phyloP scores from a whole-genome alignment of 2,888 invertebrate species.

The Ochropacha duplaris region DNA sequence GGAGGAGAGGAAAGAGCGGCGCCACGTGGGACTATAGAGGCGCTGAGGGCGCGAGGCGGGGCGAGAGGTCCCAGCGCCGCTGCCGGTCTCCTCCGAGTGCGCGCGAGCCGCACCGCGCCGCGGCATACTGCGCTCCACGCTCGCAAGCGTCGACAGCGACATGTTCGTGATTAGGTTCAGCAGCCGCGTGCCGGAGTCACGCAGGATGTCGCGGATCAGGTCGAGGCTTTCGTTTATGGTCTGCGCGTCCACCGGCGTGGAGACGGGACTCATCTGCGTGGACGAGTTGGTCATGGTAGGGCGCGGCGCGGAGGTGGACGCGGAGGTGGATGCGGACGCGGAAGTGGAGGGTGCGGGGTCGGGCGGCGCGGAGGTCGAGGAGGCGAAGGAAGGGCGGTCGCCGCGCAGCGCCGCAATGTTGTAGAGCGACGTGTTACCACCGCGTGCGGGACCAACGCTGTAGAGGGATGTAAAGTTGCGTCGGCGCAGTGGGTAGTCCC shows the following conservation, averaged over 20 bases:
- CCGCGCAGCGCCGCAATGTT: slow-evolving; percentile 8
- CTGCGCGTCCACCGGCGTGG: slow-evolving; percentile 62
- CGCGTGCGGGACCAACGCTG: slow-evolving; percentile 12
- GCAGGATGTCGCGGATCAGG: slow-evolving; percentile 71
- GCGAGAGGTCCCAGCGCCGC: slow-evolving; percentile 25
- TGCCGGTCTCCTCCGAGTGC: slow-evolving; percentile 54
- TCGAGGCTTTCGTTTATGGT: slow-evolving; percentile 75
- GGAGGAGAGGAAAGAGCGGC: slow-evolving; percentile 56
- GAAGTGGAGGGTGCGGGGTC: slow-evolving; percentile 33
- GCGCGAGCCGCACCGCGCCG: slow-evolving; percentile 41
- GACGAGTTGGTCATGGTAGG: slow-evolving; percentile 57
- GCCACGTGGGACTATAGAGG: slow-evolving; percentile 46
- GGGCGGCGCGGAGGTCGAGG: slow-evolving; percentile 17
- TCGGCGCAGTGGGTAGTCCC: slow-evolving; percentile 43
- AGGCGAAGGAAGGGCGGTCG: slow-evolving; percentile 20
- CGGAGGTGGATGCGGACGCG: slow-evolving; percentile 12
- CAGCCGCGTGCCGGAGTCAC: slow-evolving; percentile 74
- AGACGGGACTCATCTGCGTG: slow-evolving; percentile 57
- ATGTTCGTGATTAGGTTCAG: slow-evolving; percentile 75
- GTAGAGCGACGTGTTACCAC: slow-evolving; percentile 7
- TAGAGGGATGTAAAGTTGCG: slow-evolving; percentile 30
- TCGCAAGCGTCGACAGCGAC: slow-evolving; percentile 68
- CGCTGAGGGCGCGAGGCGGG: slow-evolving; percentile 43
- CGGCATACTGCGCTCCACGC: slow-evolving; percentile 51
- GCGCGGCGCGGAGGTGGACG: slow-evolving; percentile 32